Evolutionary conservation across 2,113 vertebrate genomes (phyloP).

Genomic region (Lophura nycthemera): DNA sequence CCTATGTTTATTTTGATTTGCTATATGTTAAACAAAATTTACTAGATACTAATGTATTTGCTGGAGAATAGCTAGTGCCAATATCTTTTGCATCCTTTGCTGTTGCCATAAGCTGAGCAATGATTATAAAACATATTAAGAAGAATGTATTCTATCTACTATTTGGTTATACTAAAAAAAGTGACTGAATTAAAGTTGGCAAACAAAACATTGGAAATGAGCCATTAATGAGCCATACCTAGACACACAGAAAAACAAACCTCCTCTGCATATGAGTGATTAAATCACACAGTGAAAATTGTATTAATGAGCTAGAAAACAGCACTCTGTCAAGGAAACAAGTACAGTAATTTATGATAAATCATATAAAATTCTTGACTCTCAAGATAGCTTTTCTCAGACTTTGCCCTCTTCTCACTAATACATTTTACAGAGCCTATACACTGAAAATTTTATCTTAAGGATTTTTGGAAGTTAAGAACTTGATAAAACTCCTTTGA

Average conservation of each 20-base stretch:
- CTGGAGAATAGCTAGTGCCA: neutral
- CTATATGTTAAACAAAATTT: neutral
- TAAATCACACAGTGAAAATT: neutral
- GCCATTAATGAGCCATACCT: neutral
- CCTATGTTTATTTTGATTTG: neutral
- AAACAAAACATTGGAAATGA: neutral
- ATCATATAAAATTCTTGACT: constrained; percentile 7
- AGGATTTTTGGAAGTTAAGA: neutral
- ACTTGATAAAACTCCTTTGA: neutral
- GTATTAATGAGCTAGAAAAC: constrained; percentile 16
- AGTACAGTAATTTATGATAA: neutral
- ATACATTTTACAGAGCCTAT: neutral
- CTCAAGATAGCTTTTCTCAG: neutral
- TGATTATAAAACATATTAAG: neutral
- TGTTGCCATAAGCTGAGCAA: neutral
- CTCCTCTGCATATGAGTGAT: neutral
- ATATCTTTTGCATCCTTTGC: neutral
- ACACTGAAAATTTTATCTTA: neutral
- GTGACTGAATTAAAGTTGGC: neutral
- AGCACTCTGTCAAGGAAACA: neutral
- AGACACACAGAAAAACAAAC: neutral
- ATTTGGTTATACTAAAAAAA: neutral
- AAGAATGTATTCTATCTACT: neutral
- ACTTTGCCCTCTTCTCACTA: neutral
- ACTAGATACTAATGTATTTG: neutral